Evolutionary conservation across 2,797 vertebrate genomes (phyloP), one percentile per base, ranked within the genome.

Genomic region (Dendrocincla fuliginosa): DNA sequence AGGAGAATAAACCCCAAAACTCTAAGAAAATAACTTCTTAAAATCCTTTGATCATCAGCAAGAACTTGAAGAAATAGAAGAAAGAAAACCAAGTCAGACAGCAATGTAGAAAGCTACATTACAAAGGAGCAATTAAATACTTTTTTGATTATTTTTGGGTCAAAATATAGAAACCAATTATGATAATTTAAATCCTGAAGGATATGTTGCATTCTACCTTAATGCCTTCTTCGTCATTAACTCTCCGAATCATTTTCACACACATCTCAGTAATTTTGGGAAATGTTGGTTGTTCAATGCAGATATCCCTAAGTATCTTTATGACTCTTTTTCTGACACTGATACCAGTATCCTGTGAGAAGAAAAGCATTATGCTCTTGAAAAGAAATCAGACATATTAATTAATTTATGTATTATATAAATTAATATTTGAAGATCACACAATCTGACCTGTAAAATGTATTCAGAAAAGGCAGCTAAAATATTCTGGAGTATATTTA

Each of bases 281-380:
- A 97, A 99, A 99, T 35, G 99, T 98, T 9, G 99, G 99, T 88
- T 99, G 99, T 97, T 99, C 99, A 97, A 99, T 98, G 97, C 99
- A 99, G 97, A 99, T 99, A 94, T 99, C 99, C 90, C 99, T 98
- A 96, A 99, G 97, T 97, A 99, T 99, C 97, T 99, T 99, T 94
- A 99, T 99, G 75, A 99, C 99, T 89, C 99, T 98, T 95, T 99
- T 99, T 99, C 99, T 98, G 82, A 99, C 99, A 96, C 99, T 99
- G 91, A 99, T 99, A 91, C 99, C 99, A 33, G 99, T 99, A 98
- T 99, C 99, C 99, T 99, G 94, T 90, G 33, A 87, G 63, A 9
- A 84, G 13, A 93, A 95, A 98, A 32, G 33, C 27, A 84, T 92
- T 56, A 77, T 13, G 57, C 18, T 93, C 53, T 91, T 95, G 80